A percentile compares a stretch with the other conserved stretches of the same genome.
These are phyloP conservation scores for Caenorhabditis brenneri DNA, from an alignment of 1,140 invertebrate genomes.

Conservation along the genomic window DNA sequence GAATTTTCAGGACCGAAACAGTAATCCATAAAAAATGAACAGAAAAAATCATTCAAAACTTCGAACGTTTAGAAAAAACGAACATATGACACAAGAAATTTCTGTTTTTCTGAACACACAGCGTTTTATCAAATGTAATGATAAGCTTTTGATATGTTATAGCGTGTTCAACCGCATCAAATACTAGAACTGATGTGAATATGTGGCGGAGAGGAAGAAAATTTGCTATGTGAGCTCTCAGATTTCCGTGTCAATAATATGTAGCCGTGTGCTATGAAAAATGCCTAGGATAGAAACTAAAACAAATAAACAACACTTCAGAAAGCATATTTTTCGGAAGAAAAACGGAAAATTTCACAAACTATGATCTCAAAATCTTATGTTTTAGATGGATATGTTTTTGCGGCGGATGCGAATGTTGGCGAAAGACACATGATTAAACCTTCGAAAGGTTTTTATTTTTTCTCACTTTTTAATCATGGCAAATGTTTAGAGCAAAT, in stretches of 20 bases:
- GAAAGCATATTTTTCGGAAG: not conserved
- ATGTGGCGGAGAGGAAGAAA: not conserved
- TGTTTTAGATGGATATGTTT: too few relatives aligned
- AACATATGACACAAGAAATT: not conserved
- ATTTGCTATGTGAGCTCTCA: not conserved
- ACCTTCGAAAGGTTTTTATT: too few relatives aligned
- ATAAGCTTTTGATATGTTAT: not conserved
- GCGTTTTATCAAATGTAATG: not conserved
- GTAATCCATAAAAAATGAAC: not conserved
- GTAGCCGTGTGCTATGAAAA: slow-evolving; percentile 12
- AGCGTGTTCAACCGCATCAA: not conserved
- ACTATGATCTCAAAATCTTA: not conserved
- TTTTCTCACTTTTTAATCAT: too few relatives aligned
- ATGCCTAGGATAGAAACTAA: not conserved
- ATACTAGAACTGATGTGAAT: slow-evolving; percentile 13
- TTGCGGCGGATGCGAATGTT: too few relatives aligned
- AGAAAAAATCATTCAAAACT: not conserved
- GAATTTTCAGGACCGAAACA: not conserved
- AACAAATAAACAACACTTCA: not conserved
- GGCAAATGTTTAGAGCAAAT: too few relatives aligned
- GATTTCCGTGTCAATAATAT: slow-evolving; percentile 39
- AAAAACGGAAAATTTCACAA: not conserved
- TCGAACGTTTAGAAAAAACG: not conserved
- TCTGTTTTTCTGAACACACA: not conserved
- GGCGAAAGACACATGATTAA: too few relatives aligned